Conservation (phyloP, 1,140 invertebrate genomes). For the Cherax destructor region DNA sequence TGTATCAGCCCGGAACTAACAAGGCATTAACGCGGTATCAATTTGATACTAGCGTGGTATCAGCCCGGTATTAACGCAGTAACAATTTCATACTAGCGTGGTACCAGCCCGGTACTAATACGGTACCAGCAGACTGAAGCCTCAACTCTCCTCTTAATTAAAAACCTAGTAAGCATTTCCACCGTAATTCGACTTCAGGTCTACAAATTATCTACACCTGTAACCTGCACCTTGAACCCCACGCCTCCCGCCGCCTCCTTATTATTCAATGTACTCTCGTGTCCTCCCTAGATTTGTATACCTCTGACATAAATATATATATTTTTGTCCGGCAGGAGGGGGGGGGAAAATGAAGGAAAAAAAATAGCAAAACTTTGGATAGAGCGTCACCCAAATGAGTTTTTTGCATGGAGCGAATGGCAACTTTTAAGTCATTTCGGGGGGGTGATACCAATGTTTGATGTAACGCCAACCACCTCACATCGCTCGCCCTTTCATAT, state of each 20-base stretch:
- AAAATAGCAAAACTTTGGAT: conserved; percentile 35
- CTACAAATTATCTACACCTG: conserved; percentile 15
- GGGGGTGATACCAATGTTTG: conserved; percentile 48
- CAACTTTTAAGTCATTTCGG: conserved; percentile 69
- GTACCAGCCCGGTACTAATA: neutral
- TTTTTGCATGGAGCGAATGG: conserved; percentile 64
- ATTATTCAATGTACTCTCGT: neutral
- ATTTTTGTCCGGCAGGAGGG: neutral
- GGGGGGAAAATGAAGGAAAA: conserved; percentile 11
- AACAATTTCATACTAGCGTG: neutral
- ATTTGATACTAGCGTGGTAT: neutral
- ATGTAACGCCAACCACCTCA: neutral
- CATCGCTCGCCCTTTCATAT: neutral
- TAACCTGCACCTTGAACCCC: neutral
- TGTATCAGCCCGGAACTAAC: too few relatives aligned
- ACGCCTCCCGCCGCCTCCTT: neutral
- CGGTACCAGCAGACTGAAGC: neutral
- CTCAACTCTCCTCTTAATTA: conserved; percentile 27
- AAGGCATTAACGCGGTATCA: too few relatives aligned
- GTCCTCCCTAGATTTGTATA: neutral
- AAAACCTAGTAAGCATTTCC: conserved; percentile 22
- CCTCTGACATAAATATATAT: neutral
- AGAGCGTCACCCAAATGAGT: conserved; percentile 64
- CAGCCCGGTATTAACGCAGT: neutral
- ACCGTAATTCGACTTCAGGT: neutral